A percentile compares a stretch with the other conserved stretches of the same genome.
Evolutionary conservation across 2,113 vertebrate species (phyloP).

Genomic region (Phycodurus eques): DNA sequence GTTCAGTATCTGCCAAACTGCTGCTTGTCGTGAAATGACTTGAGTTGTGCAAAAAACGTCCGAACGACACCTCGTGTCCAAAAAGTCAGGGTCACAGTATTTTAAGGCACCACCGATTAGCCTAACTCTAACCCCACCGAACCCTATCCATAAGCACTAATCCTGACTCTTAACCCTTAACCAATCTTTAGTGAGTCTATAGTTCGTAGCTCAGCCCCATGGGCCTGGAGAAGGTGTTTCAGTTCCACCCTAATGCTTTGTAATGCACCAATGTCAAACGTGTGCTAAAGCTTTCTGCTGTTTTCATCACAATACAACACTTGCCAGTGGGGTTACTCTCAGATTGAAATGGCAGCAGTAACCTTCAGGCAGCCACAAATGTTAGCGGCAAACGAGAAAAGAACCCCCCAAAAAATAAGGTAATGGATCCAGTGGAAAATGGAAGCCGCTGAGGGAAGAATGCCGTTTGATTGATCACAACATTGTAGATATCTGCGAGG

Average conservation of each 20-base stretch:
- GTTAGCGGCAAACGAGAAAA: conserved; percentile 25
- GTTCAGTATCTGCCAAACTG: no score
- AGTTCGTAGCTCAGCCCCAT: neutral
- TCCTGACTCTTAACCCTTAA: neutral
- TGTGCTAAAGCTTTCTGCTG: conserved; percentile 18
- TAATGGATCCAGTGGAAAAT: conserved; percentile 18
- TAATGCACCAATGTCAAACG: neutral
- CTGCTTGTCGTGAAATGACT: no score
- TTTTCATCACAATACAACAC: conserved; percentile 28
- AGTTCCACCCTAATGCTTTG: neutral
- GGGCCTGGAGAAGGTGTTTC: neutral
- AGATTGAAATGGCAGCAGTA: conserved; percentile 32
- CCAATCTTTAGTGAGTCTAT: neutral
- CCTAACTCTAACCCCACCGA: no score
- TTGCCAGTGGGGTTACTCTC: conserved; percentile 25
- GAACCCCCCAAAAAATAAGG: neutral
- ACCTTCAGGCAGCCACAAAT: conserved; percentile 42
- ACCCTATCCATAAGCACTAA: no score
- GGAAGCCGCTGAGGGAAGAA: conserved; percentile 25
- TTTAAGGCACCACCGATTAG: no score
- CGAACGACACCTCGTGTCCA: no score
- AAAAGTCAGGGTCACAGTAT: no score
- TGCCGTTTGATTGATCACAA: conserved; percentile 37
- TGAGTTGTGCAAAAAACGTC: no score
- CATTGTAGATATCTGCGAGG: conserved; percentile 38